Evolutionary conservation across 53 echinoderm and acorn worm genomes (phyloP).

Genomic region (Echinarachnius parma): DNA sequence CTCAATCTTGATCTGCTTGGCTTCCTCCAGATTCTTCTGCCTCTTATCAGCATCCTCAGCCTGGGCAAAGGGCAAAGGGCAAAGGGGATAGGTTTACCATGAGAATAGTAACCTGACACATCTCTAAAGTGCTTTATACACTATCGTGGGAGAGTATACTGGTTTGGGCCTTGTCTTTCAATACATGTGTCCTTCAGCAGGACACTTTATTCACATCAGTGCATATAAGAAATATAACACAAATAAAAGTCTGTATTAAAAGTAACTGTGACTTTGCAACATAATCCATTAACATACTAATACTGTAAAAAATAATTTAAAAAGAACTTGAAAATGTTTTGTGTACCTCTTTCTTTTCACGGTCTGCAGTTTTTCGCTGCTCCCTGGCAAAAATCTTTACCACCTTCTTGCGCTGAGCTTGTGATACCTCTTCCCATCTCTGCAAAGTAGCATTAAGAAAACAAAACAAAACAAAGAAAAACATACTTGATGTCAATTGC

Average conservation of each 20-base stretch:
- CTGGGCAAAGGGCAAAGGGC: no score
- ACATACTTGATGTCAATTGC: no score
- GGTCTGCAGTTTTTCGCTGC: slow-evolving; percentile 80
- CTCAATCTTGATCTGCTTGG: slow-evolving; percentile 79
- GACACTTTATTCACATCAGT: not conserved
- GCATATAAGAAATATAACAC: no score
- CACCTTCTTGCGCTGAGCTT: slow-evolving; percentile 90
- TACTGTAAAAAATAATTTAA: no score
- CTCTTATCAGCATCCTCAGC: slow-evolving; percentile 87
- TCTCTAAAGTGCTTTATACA: not conserved
- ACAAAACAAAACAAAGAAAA: not conserved
- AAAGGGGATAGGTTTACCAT: no score
- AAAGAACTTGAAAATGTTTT: no score
- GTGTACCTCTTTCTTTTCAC: slow-evolving; percentile 92
- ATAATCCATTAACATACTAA: no score
- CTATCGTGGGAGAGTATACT: not conserved
- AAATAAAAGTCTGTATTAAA: no score
- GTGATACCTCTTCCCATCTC: slow-evolving; percentile 94
- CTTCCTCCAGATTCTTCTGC: slow-evolving; percentile 90
- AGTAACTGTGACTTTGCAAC: no score
- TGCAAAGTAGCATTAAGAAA: slow-evolving; percentile 1
- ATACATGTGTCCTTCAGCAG: not conserved
- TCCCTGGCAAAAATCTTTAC: slow-evolving; percentile 74
- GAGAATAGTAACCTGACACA: no score
- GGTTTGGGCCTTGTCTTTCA: not conserved